phyloP scores from a whole-genome alignment of 1,140 invertebrate species.

The Venustaconcha ellipsiformis region DNA sequence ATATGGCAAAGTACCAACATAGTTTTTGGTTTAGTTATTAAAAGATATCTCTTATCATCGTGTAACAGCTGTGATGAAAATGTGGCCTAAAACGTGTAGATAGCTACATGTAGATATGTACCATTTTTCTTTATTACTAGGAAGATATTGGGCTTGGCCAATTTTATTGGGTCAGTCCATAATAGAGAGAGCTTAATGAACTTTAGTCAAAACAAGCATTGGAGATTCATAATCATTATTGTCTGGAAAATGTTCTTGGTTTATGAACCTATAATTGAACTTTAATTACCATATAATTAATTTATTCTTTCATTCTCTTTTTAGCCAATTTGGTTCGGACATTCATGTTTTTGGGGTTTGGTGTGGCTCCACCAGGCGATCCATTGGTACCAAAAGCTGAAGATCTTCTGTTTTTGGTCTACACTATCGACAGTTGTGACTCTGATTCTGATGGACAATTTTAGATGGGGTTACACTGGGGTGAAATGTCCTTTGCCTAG shows the following conservation, averaged over 20 bases:
- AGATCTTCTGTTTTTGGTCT: slow-evolving; percentile 66
- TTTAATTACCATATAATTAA: neutral
- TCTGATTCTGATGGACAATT: slow-evolving; percentile 1
- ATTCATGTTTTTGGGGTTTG: slow-evolving; percentile 97
- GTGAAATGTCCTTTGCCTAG: no score
- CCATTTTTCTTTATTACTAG: no score
- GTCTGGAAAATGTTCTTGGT: neutral
- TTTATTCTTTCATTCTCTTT: slow-evolving; percentile 60
- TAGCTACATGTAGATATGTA: no score
- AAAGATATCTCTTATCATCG: no score
- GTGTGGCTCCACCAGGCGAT: slow-evolving; percentile 84
- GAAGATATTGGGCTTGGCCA: no score
- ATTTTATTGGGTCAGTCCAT: no score
- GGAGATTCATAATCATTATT: neutral
- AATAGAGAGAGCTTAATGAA: no score
- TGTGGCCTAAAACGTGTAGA: no score
- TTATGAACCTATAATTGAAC: neutral
- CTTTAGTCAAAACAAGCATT: neutral
- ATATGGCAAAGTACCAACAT: no score
- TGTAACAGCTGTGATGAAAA: no score
- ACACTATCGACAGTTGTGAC: slow-evolving; percentile 54
- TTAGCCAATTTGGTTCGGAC: slow-evolving; percentile 86
- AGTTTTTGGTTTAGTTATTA: no score
- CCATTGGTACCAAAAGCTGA: slow-evolving; percentile 71
- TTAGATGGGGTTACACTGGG: no score